phyloP scores from a whole-genome alignment of 2,797 vertebrate species.

The Argyrosomus regius region DNA sequence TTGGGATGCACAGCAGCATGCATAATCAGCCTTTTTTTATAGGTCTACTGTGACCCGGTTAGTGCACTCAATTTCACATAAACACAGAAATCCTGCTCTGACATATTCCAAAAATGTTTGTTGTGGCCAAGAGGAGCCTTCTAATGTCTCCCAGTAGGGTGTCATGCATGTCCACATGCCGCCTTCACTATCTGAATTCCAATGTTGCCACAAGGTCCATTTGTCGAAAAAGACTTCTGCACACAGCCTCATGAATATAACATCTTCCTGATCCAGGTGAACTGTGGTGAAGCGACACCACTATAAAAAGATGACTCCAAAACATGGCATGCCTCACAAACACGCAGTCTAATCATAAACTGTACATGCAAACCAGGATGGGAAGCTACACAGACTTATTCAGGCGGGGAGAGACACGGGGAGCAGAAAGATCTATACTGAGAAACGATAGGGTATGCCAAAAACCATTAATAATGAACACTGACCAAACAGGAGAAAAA shows the following conservation, averaged over 20 bases:
- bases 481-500: slow-evolving; percentile 62
- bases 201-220: slow-evolving; percentile 69
- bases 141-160: slow-evolving; percentile 68
- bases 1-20: slow-evolving; percentile 54
- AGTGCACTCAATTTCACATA: slow-evolving; percentile 74
- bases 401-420: slow-evolving; percentile 13
- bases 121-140: slow-evolving; percentile 60
- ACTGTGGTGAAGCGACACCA: slow-evolving; percentile 65
- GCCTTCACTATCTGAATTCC: slow-evolving; percentile 68
- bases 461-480: slow-evolving; percentile 59
- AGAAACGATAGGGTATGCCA: slow-evolving; percentile 44
- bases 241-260: slow-evolving; percentile 79
- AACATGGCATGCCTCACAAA: slow-evolving; percentile 52
- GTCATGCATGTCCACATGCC: slow-evolving; percentile 60
- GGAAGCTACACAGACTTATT: slow-evolving; percentile 13
- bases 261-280: slow-evolving; percentile 73
- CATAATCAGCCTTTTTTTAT: slow-evolving; percentile 60
- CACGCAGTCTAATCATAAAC: slow-evolving; percentile 48
- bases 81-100: slow-evolving; percentile 68
- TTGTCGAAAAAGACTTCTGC: slow-evolving; percentile 69
- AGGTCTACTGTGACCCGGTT: slow-evolving; percentile 65
- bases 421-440: slow-evolving; percentile 14
- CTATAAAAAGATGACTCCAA: slow-evolving; percentile 61
- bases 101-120: slow-evolving; percentile 75
- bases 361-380: slow-evolving; percentile 44